Evolutionary conservation across 2,888 invertebrate genomes (phyloP).

Genomic region (Synanthedon formicaeformis): DNA sequence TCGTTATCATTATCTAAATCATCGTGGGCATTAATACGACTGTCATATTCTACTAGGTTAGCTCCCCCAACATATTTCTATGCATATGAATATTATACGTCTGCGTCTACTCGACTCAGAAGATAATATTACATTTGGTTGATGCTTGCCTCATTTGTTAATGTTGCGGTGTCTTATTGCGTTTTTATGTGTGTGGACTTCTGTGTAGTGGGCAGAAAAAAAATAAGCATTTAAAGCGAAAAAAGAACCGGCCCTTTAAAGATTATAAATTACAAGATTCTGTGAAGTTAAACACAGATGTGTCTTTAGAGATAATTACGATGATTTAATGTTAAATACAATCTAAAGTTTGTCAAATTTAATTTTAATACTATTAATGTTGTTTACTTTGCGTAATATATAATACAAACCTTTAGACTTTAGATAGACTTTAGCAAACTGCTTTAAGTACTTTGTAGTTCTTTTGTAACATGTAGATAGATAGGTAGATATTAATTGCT

Average conservation of each 20-base stretch:
- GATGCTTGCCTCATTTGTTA: not conserved
- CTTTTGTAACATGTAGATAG: no score
- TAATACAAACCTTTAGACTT: no score
- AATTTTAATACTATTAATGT: no score
- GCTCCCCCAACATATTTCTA: slow-evolving; percentile 23
- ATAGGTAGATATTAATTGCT: no score
- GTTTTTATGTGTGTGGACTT: not conserved
- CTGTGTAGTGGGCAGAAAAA: not conserved
- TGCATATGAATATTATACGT: slow-evolving; percentile 4
- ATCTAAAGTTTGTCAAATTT: no score
- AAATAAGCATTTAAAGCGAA: not conserved
- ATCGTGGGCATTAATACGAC: slow-evolving; percentile 45
- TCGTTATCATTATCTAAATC: slow-evolving; percentile 57
- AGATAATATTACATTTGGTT: not conserved
- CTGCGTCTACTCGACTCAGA: not conserved
- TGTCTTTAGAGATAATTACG: no score
- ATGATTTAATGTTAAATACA: no score
- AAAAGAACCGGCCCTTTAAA: not conserved
- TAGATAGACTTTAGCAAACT: no score
- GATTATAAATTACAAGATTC: not conserved
- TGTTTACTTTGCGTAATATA: no score
- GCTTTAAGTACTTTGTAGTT: no score
- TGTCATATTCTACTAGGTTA: slow-evolving; percentile 35
- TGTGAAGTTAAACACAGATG: no score
- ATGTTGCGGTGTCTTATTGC: not conserved